These are phyloP conservation scores for Muscicapa striata DNA, from an alignment of 2,797 vertebrate species.

Conservation along the genomic window DNA sequence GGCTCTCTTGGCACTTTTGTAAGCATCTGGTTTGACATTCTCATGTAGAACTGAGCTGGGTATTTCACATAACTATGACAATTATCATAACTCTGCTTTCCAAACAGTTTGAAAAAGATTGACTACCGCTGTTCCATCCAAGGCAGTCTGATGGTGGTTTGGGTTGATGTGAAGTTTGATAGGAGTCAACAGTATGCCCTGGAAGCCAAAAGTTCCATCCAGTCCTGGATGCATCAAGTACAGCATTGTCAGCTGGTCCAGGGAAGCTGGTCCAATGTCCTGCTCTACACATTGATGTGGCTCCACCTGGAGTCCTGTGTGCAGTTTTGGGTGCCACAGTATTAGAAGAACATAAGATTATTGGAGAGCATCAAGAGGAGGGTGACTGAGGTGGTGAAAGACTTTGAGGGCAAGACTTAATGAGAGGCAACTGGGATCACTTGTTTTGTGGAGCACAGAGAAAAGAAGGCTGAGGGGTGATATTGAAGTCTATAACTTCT, in stretches of 20 bases:
- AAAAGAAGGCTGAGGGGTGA: not conserved
- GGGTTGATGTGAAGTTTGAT: not conserved
- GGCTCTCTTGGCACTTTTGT: not conserved
- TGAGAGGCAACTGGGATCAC: not conserved
- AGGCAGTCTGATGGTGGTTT: not conserved
- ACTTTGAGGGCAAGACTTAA: not conserved
- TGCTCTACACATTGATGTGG: not conserved
- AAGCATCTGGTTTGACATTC: not conserved
- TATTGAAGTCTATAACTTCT: not conserved
- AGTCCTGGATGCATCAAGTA: not conserved
- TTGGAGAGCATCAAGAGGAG: fast-evolving
- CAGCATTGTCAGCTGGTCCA: fast-evolving
- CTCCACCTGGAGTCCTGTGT: not conserved
- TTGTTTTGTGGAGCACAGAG: not conserved
- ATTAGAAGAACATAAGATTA: not conserved
- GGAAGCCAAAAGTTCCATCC: not conserved
- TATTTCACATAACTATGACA: not conserved
- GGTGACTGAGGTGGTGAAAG: not conserved
- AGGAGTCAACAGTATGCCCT: not conserved
- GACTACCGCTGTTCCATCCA: not conserved
- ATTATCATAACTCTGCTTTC: not conserved
- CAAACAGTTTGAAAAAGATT: not conserved
- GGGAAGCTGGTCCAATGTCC: not conserved
- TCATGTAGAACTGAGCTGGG: not conserved
- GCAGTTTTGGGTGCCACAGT: not conserved